These are phyloP conservation scores for Tipula helvola DNA, from an alignment of 2,888 invertebrate genomes.

Conservation along the genomic window DNA sequence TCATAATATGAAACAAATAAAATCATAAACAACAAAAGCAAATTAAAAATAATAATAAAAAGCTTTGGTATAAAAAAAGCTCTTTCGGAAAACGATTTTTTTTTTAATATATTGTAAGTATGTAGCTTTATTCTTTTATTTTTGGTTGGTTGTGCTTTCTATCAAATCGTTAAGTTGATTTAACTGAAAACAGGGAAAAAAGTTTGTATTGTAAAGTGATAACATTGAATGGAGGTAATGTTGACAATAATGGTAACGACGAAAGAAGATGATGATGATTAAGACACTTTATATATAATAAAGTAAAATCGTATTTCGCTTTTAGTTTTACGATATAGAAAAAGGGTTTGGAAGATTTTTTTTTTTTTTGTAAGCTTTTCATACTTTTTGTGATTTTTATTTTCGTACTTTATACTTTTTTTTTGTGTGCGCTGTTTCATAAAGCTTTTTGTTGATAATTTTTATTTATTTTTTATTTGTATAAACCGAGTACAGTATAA, in stretches of 20 bases:
- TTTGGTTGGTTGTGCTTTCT: neutral
- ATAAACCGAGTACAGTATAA: neutral
- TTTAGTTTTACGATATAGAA: neutral
- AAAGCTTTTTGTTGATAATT: neutral
- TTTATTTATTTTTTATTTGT: neutral
- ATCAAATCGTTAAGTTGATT: neutral
- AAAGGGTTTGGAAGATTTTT: neutral
- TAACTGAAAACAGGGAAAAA: neutral
- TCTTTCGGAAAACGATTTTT: neutral
- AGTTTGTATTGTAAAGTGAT: neutral
- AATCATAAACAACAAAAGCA: neutral
- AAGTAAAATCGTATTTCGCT: neutral
- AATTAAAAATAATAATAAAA: neutral
- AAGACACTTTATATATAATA: neutral
- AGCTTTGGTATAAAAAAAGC: neutral
- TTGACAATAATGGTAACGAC: neutral
- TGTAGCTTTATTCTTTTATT: neutral
- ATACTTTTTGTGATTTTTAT: neutral
- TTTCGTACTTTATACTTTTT: neutral
- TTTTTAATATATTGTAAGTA: neutral
- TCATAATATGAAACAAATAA: neutral
- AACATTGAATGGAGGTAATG: neutral
- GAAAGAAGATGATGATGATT: neutral
- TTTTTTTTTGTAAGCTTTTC: neutral
- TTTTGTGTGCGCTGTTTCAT: neutral